Percentiles rank a stretch among this genome's conserved stretches.
These are phyloP conservation scores for Echinometra lucunter DNA, from an alignment of 53 echinoderm and acorn worm species.

Conservation along the genomic window DNA sequence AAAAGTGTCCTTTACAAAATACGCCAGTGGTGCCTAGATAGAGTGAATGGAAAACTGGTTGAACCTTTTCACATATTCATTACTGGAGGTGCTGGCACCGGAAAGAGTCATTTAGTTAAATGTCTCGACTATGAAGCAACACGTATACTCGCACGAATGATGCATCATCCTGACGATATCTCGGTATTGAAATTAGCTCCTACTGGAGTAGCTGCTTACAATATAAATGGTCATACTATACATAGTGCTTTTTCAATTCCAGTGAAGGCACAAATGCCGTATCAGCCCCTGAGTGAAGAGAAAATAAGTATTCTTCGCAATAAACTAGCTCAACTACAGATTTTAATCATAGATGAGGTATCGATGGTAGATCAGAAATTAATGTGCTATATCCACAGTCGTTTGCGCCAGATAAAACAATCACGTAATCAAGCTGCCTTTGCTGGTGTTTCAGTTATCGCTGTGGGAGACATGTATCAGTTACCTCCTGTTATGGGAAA, in stretches of 20 bases:
- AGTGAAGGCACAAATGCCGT: slow-evolving; percentile 31
- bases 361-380: slow-evolving; percentile 82
- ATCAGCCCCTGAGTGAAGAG: slow-evolving; percentile 76
- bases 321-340: slow-evolving; percentile 70
- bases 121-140: slow-evolving; percentile 77
- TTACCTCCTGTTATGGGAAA: slow-evolving; percentile 76
- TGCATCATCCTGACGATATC: slow-evolving; percentile 70
- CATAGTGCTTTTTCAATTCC: slow-evolving; percentile 68
- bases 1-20: slow-evolving; percentile 68
- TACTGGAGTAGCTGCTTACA: slow-evolving; percentile 72
- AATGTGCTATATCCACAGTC: slow-evolving; percentile 75
- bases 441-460: slow-evolving; percentile 77
- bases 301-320: slow-evolving; percentile 71
- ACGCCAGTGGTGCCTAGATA: slow-evolving; percentile 78
- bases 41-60: slow-evolving; percentile 64
- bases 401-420: slow-evolving; percentile 78
- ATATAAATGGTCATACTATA: slow-evolving; percentile 74
- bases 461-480: slow-evolving; percentile 83
- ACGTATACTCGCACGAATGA: slow-evolving; percentile 68
- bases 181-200: slow-evolving; percentile 70
- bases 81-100: slow-evolving; percentile 79
- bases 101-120: slow-evolving; percentile 80
- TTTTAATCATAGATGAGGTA: slow-evolving; percentile 86
- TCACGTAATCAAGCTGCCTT: slow-evolving; percentile 58
- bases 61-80: slow-evolving; percentile 78